Evolutionary conservation across 2,797 vertebrate species (phyloP).

Genomic region (Cynopterus sphinx): DNA sequence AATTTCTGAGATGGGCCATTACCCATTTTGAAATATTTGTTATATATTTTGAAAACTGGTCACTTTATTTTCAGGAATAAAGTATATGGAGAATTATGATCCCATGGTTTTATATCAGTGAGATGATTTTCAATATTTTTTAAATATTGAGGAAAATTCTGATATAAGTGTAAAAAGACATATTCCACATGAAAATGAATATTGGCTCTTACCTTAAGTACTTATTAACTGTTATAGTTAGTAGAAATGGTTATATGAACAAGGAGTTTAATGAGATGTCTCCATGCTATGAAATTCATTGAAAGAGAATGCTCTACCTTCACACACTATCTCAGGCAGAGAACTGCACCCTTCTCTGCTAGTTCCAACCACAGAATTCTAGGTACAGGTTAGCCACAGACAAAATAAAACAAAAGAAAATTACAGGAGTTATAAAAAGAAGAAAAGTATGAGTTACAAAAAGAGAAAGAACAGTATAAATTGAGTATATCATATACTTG

Average conservation of each 20-base stretch:
- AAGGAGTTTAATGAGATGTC: slow-evolving; percentile 52
- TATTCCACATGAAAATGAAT: slow-evolving; percentile 76
- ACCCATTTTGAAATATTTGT: slow-evolving; percentile 18
- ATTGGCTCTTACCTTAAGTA: slow-evolving; percentile 78
- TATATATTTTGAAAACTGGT: background rate
- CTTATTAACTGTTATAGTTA: background rate
- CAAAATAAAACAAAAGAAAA: slow-evolving; percentile 78
- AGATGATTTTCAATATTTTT: slow-evolving; percentile 27
- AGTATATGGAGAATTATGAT: background rate
- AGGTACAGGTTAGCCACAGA: slow-evolving; percentile 82
- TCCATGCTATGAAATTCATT: slow-evolving; percentile 82
- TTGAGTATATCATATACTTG: background rate
- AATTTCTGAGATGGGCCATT: background rate
- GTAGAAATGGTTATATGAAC: slow-evolving; percentile 44
- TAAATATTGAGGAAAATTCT: slow-evolving; percentile 7
- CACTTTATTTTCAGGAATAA: background rate
- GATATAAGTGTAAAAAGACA: background rate
- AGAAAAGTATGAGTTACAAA: slow-evolving; percentile 63
- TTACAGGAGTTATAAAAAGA: slow-evolving; percentile 72
- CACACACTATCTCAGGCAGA: slow-evolving; percentile 86
- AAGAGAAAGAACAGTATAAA: slow-evolving; percentile 48
- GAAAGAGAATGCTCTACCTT: slow-evolving; percentile 84
- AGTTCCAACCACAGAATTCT: slow-evolving; percentile 87
- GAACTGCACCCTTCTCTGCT: slow-evolving; percentile 86
- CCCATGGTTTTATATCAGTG: background rate